phyloP scores from a whole-genome alignment of 1,140 invertebrate species.

The Calephelis nemesis region DNA sequence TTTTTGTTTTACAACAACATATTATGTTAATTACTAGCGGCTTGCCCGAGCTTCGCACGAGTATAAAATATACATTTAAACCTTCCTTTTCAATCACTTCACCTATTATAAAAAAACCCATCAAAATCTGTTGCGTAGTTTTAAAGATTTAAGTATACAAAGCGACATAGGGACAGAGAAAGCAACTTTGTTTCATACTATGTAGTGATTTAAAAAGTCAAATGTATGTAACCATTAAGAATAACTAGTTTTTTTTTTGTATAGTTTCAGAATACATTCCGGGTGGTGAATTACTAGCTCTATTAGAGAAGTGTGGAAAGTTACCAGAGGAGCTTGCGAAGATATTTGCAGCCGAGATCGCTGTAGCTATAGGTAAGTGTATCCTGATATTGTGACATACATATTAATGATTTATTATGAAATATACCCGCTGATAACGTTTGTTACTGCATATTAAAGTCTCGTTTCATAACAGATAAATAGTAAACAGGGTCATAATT shows the following conservation, averaged over 20 bases:
- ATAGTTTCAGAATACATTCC: slow-evolving; percentile 90
- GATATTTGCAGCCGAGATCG: slow-evolving; percentile 91
- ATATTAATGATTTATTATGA: slow-evolving; percentile 10
- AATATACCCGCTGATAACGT: not conserved
- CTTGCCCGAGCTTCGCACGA: no score
- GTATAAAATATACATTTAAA: no score
- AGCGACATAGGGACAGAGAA: no score
- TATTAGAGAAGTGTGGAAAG: slow-evolving; percentile 84
- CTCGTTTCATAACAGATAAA: not conserved
- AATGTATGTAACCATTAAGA: no score
- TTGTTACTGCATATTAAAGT: slow-evolving; percentile 2
- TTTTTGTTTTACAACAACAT: no score
- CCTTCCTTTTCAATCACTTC: no score
- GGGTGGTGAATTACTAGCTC: slow-evolving; percentile 88
- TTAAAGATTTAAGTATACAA: no score
- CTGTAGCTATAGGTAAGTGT: slow-evolving; percentile 88
- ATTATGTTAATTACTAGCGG: no score
- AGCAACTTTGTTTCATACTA: no score
- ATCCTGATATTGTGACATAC: slow-evolving; percentile 12
- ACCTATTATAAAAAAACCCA: no score
- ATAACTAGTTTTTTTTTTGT: slow-evolving; percentile 43
- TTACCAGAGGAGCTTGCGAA: slow-evolving; percentile 88
- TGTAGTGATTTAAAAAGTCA: no score
- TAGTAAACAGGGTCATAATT: not conserved
- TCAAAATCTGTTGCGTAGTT: no score